Percentiles rank a stretch among this genome's conserved stretches.
Evolutionary conservation across 1,140 invertebrate species (phyloP).

Genomic region (Drosophila sproati): DNA sequence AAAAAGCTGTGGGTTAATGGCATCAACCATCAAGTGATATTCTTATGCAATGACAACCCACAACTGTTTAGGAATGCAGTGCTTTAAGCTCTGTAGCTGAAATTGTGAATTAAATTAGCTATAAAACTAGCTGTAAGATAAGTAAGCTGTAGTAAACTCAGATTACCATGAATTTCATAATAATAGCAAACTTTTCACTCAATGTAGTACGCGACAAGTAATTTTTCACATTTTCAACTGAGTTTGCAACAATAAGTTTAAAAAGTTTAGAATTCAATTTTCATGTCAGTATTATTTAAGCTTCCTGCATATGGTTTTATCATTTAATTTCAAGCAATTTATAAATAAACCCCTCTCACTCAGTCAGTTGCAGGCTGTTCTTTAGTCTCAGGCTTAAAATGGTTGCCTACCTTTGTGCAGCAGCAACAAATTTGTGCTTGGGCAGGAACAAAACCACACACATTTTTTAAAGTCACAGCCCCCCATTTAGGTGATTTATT

Average conservation of each 20-base stretch:
- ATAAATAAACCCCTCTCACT: too few relatives aligned
- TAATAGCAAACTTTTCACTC: too few relatives aligned
- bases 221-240: too few relatives aligned
- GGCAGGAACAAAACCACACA: not conserved
- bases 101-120: constrained; percentile 3
- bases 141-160: too few relatives aligned
- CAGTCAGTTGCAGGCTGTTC: not conserved
- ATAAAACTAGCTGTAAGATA: too few relatives aligned
- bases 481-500: constrained; percentile 44
- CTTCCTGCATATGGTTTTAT: too few relatives aligned
- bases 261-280: too few relatives aligned
- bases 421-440: constrained; percentile 35
- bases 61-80: constrained; percentile 7
- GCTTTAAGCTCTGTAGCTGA: not conserved
- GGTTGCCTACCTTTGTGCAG: constrained; percentile 13
- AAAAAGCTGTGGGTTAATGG: constrained; percentile 34
- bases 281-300: too few relatives aligned
- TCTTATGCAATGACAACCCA: constrained; percentile 23
- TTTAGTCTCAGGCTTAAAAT: not conserved
- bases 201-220: too few relatives aligned
- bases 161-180: too few relatives aligned
- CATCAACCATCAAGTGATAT: constrained; percentile 12
- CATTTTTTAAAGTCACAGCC: constrained; percentile 27
- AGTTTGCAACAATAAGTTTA: too few relatives aligned
- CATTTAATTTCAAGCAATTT: too few relatives aligned